phyloP scores from a whole-genome alignment of 2,888 invertebrate species.

The Volucella zonaria region DNA sequence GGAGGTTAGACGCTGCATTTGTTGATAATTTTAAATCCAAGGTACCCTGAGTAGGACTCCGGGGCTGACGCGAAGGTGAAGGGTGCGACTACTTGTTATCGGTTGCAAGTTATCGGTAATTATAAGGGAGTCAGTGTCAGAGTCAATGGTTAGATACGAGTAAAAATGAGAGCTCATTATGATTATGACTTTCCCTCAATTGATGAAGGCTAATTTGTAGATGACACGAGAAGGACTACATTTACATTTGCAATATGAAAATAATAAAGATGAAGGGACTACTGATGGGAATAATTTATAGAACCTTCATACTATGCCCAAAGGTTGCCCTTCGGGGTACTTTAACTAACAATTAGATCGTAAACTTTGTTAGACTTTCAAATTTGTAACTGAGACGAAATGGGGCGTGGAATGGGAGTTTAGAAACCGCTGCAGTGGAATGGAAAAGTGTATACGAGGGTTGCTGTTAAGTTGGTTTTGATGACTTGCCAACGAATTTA shows the following conservation, averaged over 20 bases:
- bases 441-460: slow-evolving; percentile 1
- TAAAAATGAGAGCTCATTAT: not conserved
- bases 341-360: slow-evolving; percentile 38
- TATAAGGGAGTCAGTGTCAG: not conserved
- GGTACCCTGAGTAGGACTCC: not conserved
- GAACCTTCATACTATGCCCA: slow-evolving; percentile 2
- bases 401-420: no score
- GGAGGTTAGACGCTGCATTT: no score
- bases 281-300: not conserved
- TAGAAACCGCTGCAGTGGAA: no score
- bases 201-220: slow-evolving; percentile 22
- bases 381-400: not conserved
- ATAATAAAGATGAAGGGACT: not conserved
- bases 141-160: no score
- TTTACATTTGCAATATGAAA: slow-evolving; percentile 11
- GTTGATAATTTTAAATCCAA: not conserved
- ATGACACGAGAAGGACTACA: slow-evolving; percentile 2
- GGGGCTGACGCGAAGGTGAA: not conserved
- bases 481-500: not conserved
- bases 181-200: not conserved
- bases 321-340: slow-evolving; percentile 20
- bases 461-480: not conserved
- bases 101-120: slow-evolving; percentile 17
- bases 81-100: slow-evolving; percentile 1
- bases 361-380: slow-evolving; percentile 18